Evolutionary conservation across 2,113 vertebrate species (phyloP), one percentile per base, ranked within the genome.

Genomic region (Aphelocoma coerulescens): DNA sequence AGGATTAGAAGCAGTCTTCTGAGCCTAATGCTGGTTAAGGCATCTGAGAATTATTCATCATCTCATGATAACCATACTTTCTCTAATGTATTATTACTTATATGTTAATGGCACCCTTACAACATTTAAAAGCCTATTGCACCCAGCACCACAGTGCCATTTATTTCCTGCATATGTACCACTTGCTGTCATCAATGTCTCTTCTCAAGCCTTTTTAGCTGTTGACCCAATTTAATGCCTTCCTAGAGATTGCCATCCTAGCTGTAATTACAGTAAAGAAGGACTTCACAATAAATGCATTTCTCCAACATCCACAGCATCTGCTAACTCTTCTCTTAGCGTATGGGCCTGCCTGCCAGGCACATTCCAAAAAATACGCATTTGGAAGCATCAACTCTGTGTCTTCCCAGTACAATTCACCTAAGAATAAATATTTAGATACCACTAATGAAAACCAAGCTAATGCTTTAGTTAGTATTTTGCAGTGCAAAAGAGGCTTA

Each of bases 161-260:
- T 96, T 85, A 88, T 85, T 96, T 97, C 96, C 88, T 91, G 43
- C 75, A 69, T 78, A 37, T 83, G 49, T 57, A 76, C 91, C 43
- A 4, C 95, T 97, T 85, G 63, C 95, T 96, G 69, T 88, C 95
- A 89, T 69, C 74, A 79, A 39, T 89, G 83, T 88, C 95, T 95
- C 68, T 59, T 88, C 90, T 93, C 94, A 92, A 48, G 88, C 95
- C 95, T 90, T 88, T 97, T 93, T 94, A 96, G 94, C 96, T 96
- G 86, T 77, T 98, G 97, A 97, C 97, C 97, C 95, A 97, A 93
- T 98, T 98, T 97, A 97, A 97, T 95, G 94, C 94, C 75, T 96
- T 89, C 92, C 96, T 97, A 95, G 94, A 98, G 95, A 96, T n/a
- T 88, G 93, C 61, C 92, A 76, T 97, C 74, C 80, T 77, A 80